Evolutionary conservation across 2,113 vertebrate species (phyloP), one percentile per base, ranked within the genome.

Genomic region (Ibidorhyncha struthersii): DNA sequence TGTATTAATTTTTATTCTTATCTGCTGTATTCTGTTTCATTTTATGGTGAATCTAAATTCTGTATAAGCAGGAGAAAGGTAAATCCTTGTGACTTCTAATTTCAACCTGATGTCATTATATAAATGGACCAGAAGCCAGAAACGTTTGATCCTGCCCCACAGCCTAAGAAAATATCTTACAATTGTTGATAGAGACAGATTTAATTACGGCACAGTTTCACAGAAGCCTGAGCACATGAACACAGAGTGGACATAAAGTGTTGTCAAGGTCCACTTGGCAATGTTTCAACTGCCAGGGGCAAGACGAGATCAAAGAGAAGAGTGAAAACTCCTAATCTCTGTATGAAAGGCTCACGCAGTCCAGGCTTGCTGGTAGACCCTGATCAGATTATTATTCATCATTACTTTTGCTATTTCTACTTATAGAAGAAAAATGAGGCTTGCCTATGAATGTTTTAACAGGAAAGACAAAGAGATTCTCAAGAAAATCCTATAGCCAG

Each of bases 301-400:
- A 92, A 91, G 55, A 63, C 29, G 32, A 90, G 96, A 97, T 96
- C 93, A 96, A 96, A 97, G 49, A 50, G 79, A 93, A 92, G 41
- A 90, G 58, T 40, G 58, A 73, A 62, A 93, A 72, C 15, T 96
- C 67, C 55, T 94, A 73, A 95, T 93, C 10, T 4, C 66, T 49
- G 8, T 36, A 85, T 93, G 70, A 94, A 97, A 95, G 41, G n/a
- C 52, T 95, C n/a, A 71, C 36, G 65, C 86, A 85, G 53, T 63
- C 66, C 69, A 63, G 82, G 52, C 70, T 92, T 93, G 72, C 61
- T 87, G 61, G 55, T n/a, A 92, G 61, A 74, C 43, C 36, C 65
- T 52, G 65, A 65, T 93, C 56, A 72, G 40, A 53, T 67, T 90
- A 83, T 70, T 79, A 71, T 61, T 94, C 65, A 21, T 56, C 72